Evolutionary conservation across 2,797 vertebrate genomes (phyloP), one percentile per base, ranked within the genome.

Genomic region (Lithobates sylvaticus): DNA sequence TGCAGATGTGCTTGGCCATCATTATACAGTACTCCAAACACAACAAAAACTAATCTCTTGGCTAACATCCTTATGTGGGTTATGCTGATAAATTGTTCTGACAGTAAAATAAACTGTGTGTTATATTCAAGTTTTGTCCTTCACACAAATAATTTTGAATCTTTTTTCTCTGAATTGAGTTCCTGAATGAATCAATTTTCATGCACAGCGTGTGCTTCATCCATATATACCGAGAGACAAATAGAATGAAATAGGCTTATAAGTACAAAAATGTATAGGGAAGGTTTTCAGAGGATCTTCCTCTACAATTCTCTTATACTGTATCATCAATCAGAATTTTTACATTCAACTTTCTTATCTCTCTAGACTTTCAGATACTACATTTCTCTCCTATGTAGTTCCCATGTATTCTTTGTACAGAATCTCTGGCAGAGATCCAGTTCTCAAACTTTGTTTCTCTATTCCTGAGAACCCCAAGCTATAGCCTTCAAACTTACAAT

Each of bases 71-170:
- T 58, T 27, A 70, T 42, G 67, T 78, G 76, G 15, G 27, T 67
- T 65, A 12, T 32, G 21, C 29, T 87, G 81, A 83, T 87, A 72
- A 83, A 87, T 78, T 58, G 69, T 61, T 54, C 32, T 73, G 85
- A 32, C 81, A 83, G 69, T 73, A 68, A 74, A 83, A 83, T 74
- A 50, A 83, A 76, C 75, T 78, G 69, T 32, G 75, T 39, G 26
- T 86, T 76, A 70, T 76, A 65, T 82, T 82, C 67, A 23, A 32
- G 9, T 39, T 70, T 34, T 29, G 70, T 82, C 29, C 65, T 81
- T 76, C 73, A 76, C 64, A 65, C 23, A 16, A 64, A 76, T 72
- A 29, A 44, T 79, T 79, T 72, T 23, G 15, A 71, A 70, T 69
- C 23, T 78, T 64, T 78, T 44, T 69, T 10, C 1, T 54, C 77